These are phyloP conservation scores for Phodopus roborovskii DNA, from an alignment of 2,113 vertebrate species.

Conservation along the genomic window DNA sequence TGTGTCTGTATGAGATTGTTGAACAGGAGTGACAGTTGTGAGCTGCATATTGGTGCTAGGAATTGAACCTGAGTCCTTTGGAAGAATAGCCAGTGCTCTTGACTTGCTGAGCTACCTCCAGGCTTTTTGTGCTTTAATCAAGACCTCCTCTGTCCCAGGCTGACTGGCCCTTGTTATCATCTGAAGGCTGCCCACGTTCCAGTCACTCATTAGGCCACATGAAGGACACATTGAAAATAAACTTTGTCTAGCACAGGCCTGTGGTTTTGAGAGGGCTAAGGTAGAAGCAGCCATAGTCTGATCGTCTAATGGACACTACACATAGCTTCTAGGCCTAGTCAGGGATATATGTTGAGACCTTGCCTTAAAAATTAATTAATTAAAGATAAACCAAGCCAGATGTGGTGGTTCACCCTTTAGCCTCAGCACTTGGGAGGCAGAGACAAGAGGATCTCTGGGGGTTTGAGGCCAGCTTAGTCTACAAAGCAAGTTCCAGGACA, in stretches of 20 bases:
- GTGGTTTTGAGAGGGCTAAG: neutral
- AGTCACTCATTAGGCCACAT: neutral
- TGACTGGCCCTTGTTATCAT: neutral
- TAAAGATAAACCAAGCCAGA: neutral
- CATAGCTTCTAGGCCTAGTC: neutral
- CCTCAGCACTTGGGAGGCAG: neutral
- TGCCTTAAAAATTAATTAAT: neutral
- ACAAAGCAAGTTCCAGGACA: neutral
- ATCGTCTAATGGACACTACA: neutral
- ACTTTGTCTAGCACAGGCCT: neutral
- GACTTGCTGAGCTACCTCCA: neutral
- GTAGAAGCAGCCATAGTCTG: neutral
- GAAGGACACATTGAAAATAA: constrained; percentile 30
- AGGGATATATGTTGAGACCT: neutral
- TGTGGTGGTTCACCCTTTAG: neutral
- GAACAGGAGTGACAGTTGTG: neutral
- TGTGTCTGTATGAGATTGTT: neutral
- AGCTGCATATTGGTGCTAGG: neutral
- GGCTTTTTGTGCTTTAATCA: neutral
- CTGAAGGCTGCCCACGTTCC: neutral
- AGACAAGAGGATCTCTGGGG: neutral
- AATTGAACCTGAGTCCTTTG: neutral
- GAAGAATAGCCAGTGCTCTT: neutral
- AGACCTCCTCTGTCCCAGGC: neutral
- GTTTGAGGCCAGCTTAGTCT: neutral